Conservation (phyloP, 2,113 vertebrate genomes). For the Prochilodus magdalenae region DNA sequence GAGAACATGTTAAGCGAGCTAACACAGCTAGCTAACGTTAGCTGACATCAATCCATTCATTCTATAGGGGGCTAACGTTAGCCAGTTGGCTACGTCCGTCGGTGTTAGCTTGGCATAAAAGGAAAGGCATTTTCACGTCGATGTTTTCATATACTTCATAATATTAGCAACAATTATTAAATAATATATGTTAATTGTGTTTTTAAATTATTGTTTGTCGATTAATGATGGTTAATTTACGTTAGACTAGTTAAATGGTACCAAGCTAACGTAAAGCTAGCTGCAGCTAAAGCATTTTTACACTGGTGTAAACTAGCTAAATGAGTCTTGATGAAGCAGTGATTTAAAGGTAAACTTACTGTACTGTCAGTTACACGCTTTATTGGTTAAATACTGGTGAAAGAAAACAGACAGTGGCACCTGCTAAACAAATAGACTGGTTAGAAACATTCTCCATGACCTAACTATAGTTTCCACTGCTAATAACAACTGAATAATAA, state of each 20-base stretch:
- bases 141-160: no score
- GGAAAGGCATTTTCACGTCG: background rate
- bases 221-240: no score
- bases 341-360: background rate
- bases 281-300: background rate
- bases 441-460: constrained; percentile 45
- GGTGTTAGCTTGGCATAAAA: background rate
- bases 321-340: background rate
- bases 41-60: no score
- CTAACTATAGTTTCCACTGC: constrained; percentile 25
- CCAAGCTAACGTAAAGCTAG: background rate
- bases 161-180: no score
- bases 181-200: no score
- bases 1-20: background rate
- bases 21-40: background rate
- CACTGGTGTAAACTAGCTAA: background rate
- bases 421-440: constrained; percentile 40
- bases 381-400: background rate
- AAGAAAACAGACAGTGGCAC: background rate
- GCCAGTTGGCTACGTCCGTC: background rate
- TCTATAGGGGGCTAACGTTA: background rate
- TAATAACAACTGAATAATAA: constrained; percentile 20
- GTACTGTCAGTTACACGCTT: no score
- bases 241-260: no score
- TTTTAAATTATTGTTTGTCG: no score